A percentile compares a stretch with the other conserved stretches of the same genome.
Evolutionary conservation across 1,140 invertebrate genomes (phyloP).

Genomic region (Drosophila tani): DNA sequence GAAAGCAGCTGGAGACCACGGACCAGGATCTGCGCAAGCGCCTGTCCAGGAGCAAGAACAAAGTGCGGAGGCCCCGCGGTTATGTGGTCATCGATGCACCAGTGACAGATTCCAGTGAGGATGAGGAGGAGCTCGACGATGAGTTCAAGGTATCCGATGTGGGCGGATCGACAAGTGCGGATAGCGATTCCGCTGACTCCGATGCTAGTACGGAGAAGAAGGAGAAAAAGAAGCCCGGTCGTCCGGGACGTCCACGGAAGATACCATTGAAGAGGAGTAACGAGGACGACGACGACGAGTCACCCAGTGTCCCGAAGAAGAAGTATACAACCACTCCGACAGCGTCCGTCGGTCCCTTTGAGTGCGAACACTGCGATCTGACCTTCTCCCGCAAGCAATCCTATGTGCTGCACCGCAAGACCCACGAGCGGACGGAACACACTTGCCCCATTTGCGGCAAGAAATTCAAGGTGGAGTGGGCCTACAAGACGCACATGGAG

Average conservation of each 20-base stretch:
- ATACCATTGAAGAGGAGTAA: constrained; percentile 36
- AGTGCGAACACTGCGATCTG: constrained; percentile 67
- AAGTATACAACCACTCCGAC: constrained; percentile 16
- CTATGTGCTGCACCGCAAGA: constrained; percentile 86
- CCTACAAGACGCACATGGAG: constrained; percentile 84
- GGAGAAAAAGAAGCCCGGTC: constrained; percentile 36
- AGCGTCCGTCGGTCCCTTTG: constrained; percentile 53
- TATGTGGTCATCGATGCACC: constrained; percentile 85
- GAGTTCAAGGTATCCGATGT: constrained; percentile 84
- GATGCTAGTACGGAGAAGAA: constrained; percentile 62
- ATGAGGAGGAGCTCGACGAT: constrained; percentile 73
- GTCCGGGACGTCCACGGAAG: constrained; percentile 51
- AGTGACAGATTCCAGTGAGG: constrained; percentile 75
- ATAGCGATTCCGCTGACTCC: constrained; percentile 79
- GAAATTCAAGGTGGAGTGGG: constrained; percentile 81
- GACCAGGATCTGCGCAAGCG: constrained; percentile 81
- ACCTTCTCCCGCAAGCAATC: constrained; percentile 82
- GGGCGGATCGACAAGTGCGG: constrained; percentile 68
- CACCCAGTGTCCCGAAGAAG: constrained; percentile 36
- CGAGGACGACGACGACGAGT: constrained; percentile 39
- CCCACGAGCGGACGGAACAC: constrained; percentile 87
- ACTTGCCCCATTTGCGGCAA: constrained; percentile 83
- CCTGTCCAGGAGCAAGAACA: constrained; percentile 83
- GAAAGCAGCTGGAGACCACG: constrained; percentile 78
- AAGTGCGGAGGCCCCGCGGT: constrained; percentile 78